Evolutionary conservation across 64 coral and sea anemone species (phyloP).

Genomic region (Acropora yongei): DNA sequence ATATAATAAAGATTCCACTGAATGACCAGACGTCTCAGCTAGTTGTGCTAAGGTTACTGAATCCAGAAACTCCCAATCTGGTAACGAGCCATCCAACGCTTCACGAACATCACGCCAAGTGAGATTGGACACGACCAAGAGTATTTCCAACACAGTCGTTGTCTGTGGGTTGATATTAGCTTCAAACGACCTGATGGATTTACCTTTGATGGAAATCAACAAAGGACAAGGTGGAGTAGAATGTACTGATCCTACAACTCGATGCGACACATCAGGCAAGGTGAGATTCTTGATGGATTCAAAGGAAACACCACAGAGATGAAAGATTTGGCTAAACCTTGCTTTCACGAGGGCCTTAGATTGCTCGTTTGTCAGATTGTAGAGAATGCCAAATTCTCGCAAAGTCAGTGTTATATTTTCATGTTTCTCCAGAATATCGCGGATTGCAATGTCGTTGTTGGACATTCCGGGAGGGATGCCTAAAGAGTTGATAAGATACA

Average conservation of each 20-base stretch:
- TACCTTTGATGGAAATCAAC: slow-evolving; percentile 68
- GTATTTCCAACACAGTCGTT: slow-evolving; percentile 63
- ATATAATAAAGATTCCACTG: slow-evolving; percentile 1
- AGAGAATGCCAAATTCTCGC: slow-evolving; percentile 69
- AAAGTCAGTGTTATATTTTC: slow-evolving; percentile 23
- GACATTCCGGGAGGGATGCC: not conserved
- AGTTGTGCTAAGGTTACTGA: slow-evolving; percentile 41
- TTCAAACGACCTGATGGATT: slow-evolving; percentile 37
- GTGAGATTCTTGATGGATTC: slow-evolving; percentile 17
- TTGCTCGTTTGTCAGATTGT: slow-evolving; percentile 68
- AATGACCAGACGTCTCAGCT: slow-evolving; percentile 17
- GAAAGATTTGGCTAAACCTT: slow-evolving; percentile 60
- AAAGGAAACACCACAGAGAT: slow-evolving; percentile 50
- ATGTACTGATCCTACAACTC: slow-evolving; percentile 38
- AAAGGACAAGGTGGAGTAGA: slow-evolving; percentile 29
- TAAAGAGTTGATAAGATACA: slow-evolving; percentile 3
- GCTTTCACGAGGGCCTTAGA: slow-evolving; percentile 38
- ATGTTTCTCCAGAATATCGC: slow-evolving; percentile 1
- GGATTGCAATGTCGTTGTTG: not conserved
- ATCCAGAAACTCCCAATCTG: slow-evolving; percentile 82
- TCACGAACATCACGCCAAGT: slow-evolving; percentile 46
- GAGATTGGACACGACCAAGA: not conserved
- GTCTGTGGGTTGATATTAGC: not conserved
- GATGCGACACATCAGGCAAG: slow-evolving; percentile 32
- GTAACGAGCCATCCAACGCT: not conserved